Base-by-base conservation (phyloP, 2,888 invertebrate species). In the Cryptus viduatorius region DNA sequence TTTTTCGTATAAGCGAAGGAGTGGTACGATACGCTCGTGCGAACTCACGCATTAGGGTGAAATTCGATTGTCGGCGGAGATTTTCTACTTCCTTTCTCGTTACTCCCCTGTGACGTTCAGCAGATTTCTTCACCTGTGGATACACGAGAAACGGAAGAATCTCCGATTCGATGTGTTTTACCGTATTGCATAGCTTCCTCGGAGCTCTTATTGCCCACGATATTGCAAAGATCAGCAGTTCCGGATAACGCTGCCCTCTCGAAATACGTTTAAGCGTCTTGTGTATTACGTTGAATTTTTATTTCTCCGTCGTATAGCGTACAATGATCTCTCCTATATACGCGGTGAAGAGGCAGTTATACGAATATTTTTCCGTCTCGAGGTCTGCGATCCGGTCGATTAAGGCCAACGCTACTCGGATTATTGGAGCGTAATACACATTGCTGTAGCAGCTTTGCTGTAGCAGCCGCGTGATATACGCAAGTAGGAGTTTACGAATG, bases 381-480 rank as follows among this genome's bases (percentile, higher is more conserved):
- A 78, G 76, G 80, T 81, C 65, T 53, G 24, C 77, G 71, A 73
- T 73, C 46, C 53, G 68, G 61, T 81, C 79, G 81, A 84, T 78
- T 84, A 75, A 78, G 77, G 80, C 81, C 81, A 79, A 79, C 79
- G 80, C 77, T 80, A 68, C 61, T 56, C 67, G 61, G 76, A 77
- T 80, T 71, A 81, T 84, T 81, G 81, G 84, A 84, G 84, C 84
- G 73, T 75, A 81, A 73, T 78, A 24, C 5, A 71, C 16, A 37
- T 31, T 12, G 37, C 46, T 56, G 31, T 37, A 19, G 8, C 31
- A 59, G 42, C 56, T 42, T 44, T 16, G 12, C 19, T n/a, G n/a
- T n/a, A n/a, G n/a, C n/a, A n/a, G n/a, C 10, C 4, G 56, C 19
- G 12, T 44, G 31, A 59, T 53, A 72, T 37, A 10, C 37, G 37